Conservation (phyloP, 2,888 invertebrate species). For the Troides oblongomaculatus region DNA sequence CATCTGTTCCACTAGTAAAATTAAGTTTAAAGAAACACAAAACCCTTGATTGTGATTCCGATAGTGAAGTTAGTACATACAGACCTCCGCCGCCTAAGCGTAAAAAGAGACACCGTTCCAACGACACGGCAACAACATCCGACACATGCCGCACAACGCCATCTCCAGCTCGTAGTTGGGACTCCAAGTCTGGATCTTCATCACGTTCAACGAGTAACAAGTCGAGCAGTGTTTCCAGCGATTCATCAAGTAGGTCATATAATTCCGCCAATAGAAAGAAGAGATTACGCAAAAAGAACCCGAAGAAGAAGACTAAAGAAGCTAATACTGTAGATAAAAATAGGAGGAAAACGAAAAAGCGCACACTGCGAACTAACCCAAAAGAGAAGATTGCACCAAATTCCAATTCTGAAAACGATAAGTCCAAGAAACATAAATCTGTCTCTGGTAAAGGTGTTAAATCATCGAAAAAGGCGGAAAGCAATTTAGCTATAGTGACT, state of each 20-base stretch:
- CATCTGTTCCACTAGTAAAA: slow-evolving; percentile 40
- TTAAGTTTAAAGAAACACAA: slow-evolving; percentile 28
- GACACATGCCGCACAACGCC: slow-evolving; percentile 36
- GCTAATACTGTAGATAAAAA: slow-evolving; percentile 35
- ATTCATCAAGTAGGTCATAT: slow-evolving; percentile 20
- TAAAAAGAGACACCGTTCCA: slow-evolving; percentile 36
- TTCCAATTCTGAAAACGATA: slow-evolving; percentile 37
- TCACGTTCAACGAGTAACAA: slow-evolving; percentile 17
- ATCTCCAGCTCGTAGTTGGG: slow-evolving; percentile 23
- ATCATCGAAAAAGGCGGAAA: slow-evolving; percentile 44
- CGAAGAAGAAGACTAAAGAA: slow-evolving; percentile 38
- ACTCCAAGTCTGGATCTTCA: slow-evolving; percentile 29
- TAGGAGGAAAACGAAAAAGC: slow-evolving; percentile 41
- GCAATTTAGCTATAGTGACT: slow-evolving; percentile 18
- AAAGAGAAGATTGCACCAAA: slow-evolving; percentile 35
- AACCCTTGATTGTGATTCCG: slow-evolving; percentile 35
- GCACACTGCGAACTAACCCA: slow-evolving; percentile 40
- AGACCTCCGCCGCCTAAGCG: slow-evolving; percentile 41
- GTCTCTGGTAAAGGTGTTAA: slow-evolving; percentile 59
- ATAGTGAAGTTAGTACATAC: slow-evolving; percentile 48
- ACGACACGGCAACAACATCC: slow-evolving; percentile 32
- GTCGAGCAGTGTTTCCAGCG: slow-evolving; percentile 3
- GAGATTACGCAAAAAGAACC: slow-evolving; percentile 39
- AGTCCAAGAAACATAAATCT: slow-evolving; percentile 51
- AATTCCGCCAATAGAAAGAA: slow-evolving; percentile 36